phyloP scores from a whole-genome alignment of 2,888 invertebrate genomes.

The Melipona beecheii region DNA sequence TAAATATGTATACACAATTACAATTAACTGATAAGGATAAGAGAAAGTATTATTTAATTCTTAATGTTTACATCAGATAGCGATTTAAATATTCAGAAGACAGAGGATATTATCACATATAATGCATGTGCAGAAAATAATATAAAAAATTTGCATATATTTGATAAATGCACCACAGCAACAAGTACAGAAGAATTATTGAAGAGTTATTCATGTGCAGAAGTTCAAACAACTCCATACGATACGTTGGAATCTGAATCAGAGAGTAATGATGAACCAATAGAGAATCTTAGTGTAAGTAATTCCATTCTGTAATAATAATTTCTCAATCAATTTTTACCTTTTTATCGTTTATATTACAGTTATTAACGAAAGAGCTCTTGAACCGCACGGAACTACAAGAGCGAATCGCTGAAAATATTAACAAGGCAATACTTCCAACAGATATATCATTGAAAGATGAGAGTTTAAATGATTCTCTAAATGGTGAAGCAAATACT shows the following conservation, averaged over 20 bases:
- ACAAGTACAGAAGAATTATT: slow-evolving; percentile 80
- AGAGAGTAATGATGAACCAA: slow-evolving; percentile 76
- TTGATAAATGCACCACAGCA: slow-evolving; percentile 72
- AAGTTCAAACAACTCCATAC: slow-evolving; percentile 80
- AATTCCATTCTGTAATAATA: background rate
- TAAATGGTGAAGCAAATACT: slow-evolving; percentile 74
- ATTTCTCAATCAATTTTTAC: background rate
- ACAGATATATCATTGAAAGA: slow-evolving; percentile 72
- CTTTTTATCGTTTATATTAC: slow-evolving; percentile 41
- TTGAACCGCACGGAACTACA: slow-evolving; percentile 85
- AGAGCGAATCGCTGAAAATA: slow-evolving; percentile 85
- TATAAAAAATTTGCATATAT: background rate
- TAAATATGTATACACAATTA: background rate
- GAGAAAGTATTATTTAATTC: background rate
- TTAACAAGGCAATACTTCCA: slow-evolving; percentile 84
- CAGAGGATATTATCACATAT: slow-evolving; percentile 1
- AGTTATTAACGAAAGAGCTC: slow-evolving; percentile 84
- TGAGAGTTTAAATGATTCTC: slow-evolving; percentile 69
- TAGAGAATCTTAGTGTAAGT: slow-evolving; percentile 81
- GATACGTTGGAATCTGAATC: slow-evolving; percentile 76
- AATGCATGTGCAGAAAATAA: background rate
- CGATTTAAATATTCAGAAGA: background rate
- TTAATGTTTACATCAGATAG: slow-evolving; percentile 5
- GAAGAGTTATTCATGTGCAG: slow-evolving; percentile 72
- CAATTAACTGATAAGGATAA: background rate